Conservation (phyloP, 2,113 vertebrate species). For the Leuciscus idus region DNA sequence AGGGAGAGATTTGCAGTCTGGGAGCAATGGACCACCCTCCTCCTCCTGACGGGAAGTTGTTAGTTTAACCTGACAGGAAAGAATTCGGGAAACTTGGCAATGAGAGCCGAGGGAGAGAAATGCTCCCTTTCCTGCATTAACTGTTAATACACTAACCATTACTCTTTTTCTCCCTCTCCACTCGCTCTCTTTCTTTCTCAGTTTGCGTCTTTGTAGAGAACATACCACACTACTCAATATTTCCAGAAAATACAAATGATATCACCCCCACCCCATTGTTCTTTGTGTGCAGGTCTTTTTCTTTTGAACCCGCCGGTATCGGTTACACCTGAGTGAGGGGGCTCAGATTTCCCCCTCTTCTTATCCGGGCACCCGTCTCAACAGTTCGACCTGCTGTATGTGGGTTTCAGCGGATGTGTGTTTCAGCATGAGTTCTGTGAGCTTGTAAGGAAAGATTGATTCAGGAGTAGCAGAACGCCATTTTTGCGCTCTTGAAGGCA, state of each 20-base stretch:
- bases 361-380: slow-evolving; percentile 76
- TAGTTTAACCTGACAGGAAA: slow-evolving; percentile 89
- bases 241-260: slow-evolving; percentile 25
- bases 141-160: slow-evolving; percentile 74
- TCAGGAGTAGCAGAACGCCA: background rate
- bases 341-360: slow-evolving; percentile 66
- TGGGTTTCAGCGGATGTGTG: slow-evolving; percentile 24
- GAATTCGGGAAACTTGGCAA: slow-evolving; percentile 81
- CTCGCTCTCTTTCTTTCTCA: background rate
- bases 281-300: slow-evolving; percentile 64
- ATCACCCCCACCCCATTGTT: slow-evolving; percentile 7
- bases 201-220: slow-evolving; percentile 18
- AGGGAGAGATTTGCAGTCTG: slow-evolving; percentile 64
- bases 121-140: slow-evolving; percentile 68
- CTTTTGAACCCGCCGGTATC: slow-evolving; percentile 73
- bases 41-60: slow-evolving; percentile 86
- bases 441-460: slow-evolving; percentile 8
- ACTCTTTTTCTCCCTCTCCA: slow-evolving; percentile 30
- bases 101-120: slow-evolving; percentile 62
- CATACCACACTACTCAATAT: slow-evolving; percentile 16
- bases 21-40: slow-evolving; percentile 74
- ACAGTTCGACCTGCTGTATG: slow-evolving; percentile 41
- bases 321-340: slow-evolving; percentile 74
- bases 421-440: slow-evolving; percentile 1
- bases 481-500: background rate